A percentile compares a stretch with the other conserved stretches of the same genome.
Evolutionary conservation across 2,888 invertebrate species (phyloP).

Genomic region (Drosophila imparisetae): DNA sequence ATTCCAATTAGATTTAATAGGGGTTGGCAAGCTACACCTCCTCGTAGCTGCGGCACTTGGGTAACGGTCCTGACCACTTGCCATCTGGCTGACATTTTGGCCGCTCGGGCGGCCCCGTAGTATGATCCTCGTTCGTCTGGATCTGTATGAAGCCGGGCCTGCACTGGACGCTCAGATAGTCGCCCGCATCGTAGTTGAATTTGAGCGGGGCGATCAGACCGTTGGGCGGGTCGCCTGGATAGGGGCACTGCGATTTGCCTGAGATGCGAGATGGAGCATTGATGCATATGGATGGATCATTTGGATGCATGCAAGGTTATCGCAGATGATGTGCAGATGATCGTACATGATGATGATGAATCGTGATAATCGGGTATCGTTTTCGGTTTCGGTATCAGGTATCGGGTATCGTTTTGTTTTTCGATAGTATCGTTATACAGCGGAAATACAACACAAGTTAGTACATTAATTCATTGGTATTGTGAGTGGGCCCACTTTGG

Average conservation of each 20-base stretch:
- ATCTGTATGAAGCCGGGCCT: slow-evolving; percentile 88
- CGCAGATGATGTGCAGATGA: slow-evolving; percentile 33
- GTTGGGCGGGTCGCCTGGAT: slow-evolving; percentile 90
- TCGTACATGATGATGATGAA: slow-evolving; percentile 48
- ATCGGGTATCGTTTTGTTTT: slow-evolving; percentile 27
- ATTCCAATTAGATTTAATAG: not conserved
- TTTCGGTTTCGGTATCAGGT: slow-evolving; percentile 30
- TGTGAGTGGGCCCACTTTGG: slow-evolving; percentile 67
- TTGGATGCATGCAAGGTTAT: slow-evolving; percentile 45
- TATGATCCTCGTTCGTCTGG: slow-evolving; percentile 83
- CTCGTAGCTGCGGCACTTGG: slow-evolving; percentile 88
- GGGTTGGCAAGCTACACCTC: slow-evolving; percentile 85
- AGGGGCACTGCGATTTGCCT: slow-evolving; percentile 91
- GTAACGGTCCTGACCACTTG: slow-evolving; percentile 89
- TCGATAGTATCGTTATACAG: slow-evolving; percentile 55
- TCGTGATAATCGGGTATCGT: slow-evolving; percentile 46
- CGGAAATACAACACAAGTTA: slow-evolving; percentile 76
- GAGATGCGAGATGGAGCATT: slow-evolving; percentile 51
- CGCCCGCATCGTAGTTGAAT: slow-evolving; percentile 90
- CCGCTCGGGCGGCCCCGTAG: slow-evolving; percentile 86
- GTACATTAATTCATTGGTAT: slow-evolving; percentile 66
- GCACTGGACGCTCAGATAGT: slow-evolving; percentile 89
- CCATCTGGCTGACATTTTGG: slow-evolving; percentile 89
- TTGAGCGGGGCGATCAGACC: slow-evolving; percentile 89
- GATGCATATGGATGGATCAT: slow-evolving; percentile 49